Base-by-base conservation (phyloP, 2,113 vertebrate genomes). In the Vulpes lagopus region DNA sequence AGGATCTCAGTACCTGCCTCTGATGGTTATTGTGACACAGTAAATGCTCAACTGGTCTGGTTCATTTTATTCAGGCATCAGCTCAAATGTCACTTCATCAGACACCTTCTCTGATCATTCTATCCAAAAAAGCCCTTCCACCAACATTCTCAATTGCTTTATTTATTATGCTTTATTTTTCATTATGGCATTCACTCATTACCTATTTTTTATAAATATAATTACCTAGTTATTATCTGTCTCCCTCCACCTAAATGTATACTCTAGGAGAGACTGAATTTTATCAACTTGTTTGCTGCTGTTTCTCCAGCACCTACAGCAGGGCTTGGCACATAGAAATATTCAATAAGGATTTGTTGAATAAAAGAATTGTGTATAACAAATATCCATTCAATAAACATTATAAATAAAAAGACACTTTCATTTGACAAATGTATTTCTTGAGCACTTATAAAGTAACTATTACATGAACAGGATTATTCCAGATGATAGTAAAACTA, bases 371-470 rank as follows among this genome's bases (percentile, higher is more conserved):
- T 62, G 89, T 65, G 20, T 30, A 59, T 8, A 88, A 91, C 0
- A 93, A 22, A 84, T 32, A 87, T 64, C 67, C 78, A 94, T 69
- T 82, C 94, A 83, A 79, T 57, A 94, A 95, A 73, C 35, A 78
- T 59, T 93, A 84, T 15, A 71, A 79, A 80, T 53, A 88, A 89
- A 89, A 19, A 94, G 27, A 60, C 2, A 76, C 64, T 80, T 25
- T 53, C 53, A 67, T 57, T 38, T 95, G 55, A 82, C 88, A 90
- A 86, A 87, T 55, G 3, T 76, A 81, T 69, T 65, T 73, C 69
- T 12, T 93, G 57, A 57, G 43, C 53, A 94, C 23, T 51, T 92
- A 87, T 27, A 67, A 62, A 89, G 22, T 57, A 85, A 94, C 60
- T 74, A 67, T 38, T 35, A 59, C 65, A 79, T 20, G 17, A 95